Conservation (phyloP, 2,888 invertebrate genomes). For the Theristus sp. region DNA sequence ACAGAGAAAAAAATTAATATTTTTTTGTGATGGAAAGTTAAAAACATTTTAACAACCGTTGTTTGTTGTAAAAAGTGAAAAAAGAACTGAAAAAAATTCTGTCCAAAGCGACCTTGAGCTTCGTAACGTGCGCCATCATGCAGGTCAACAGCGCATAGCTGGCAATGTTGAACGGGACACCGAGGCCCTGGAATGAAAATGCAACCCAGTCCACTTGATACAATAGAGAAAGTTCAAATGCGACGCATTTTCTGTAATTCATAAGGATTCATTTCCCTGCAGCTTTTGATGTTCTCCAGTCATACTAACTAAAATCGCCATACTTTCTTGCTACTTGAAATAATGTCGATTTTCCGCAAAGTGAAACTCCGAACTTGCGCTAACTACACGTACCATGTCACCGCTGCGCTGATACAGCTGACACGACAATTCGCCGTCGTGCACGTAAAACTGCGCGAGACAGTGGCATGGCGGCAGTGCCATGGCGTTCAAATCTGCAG, state of each 20-base stretch:
- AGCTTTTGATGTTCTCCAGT: no score
- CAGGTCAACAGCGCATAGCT: conserved; percentile 79
- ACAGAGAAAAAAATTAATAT: not conserved
- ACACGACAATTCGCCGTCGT: conserved; percentile 59
- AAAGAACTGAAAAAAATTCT: no score
- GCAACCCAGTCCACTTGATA: no score
- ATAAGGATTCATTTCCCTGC: no score
- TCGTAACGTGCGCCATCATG: conserved; percentile 89
- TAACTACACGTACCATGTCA: conserved; percentile 72
- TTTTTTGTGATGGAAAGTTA: no score
- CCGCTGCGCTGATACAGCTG: conserved; percentile 87
- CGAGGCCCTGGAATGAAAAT: conserved; percentile 41
- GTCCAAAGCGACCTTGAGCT: conserved; percentile 50
- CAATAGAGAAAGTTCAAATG: no score
- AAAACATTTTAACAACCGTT: no score
- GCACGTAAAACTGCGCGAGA: conserved; percentile 79
- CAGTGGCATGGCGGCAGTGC: conserved; percentile 92
- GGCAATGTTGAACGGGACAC: conserved; percentile 96
- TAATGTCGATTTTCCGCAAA: no score
- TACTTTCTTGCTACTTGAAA: no score
- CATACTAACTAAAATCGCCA: no score
- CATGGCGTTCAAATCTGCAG: conserved; percentile 59
- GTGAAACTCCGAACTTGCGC: no score
- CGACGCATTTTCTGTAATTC: no score
- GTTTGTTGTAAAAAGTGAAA: not conserved